Evolutionary conservation across 2,113 vertebrate species (phyloP), one percentile per base, ranked within the genome.

Genomic region (Tringa solitaria): DNA sequence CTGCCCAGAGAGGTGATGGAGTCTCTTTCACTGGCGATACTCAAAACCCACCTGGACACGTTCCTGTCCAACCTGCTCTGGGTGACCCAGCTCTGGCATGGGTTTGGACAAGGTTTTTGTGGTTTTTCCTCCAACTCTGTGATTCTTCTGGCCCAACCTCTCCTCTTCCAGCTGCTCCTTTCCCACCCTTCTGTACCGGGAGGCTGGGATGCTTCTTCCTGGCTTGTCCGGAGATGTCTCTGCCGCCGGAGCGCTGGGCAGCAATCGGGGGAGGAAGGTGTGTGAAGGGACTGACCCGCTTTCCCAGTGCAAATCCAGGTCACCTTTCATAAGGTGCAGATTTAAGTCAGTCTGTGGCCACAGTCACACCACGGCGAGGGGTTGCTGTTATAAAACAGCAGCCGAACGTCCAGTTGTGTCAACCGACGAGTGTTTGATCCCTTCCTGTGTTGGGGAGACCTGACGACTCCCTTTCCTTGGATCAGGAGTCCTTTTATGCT

Each of bases 121-220:
- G 51, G 10, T 16, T 28, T 53, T 28, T 23, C 51, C 15, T 53
- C 27, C 51, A 28, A 28, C 14, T 28, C 27, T 28, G 15, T 28
- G 51, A 53, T 53, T 53, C 51, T 53, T 26, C 51, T 53, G 51
- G 26, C 14, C 33, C n/a, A 57, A 51, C 30, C n/a, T 46, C 33
- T 32, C 46, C 17, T 26, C 23, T 28, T 26, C 43, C n/a, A 56
- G 63, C 30, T 30, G 41, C 33, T 32, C 46, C 17, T 26, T 56
- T 23, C 32, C 9, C 14, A 10, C n/a, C 16, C 50, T 6, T 9
- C 23, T 14, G 0, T n/a, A 7, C 2, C 26, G 1, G 20, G 4
- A 26, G 39, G 11, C 33, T 13, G 18, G 2, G 18, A 15, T 7
- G 39, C 23, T 14, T 60, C 85, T 81, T 9, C 1, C 7, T 22